Conservation (phyloP, 2,888 invertebrate species). For the Caenorhabditis virilis region DNA sequence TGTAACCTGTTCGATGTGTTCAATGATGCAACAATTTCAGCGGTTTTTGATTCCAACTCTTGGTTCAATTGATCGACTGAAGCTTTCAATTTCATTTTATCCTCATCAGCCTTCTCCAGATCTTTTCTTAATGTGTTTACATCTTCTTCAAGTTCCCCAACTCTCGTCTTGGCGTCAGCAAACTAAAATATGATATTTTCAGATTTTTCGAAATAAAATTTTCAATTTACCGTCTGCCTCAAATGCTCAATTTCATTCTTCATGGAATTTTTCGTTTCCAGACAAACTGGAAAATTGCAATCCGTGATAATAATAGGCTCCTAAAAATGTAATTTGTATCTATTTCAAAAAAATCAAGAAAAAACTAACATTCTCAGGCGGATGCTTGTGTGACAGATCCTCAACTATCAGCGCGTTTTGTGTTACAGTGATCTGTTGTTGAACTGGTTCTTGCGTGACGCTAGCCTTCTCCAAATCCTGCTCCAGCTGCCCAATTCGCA, state of each 20-base stretch:
- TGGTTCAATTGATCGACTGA: constrained; percentile 23
- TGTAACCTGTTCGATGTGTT: constrained; percentile 48
- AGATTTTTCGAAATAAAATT: neutral
- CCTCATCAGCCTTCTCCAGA: constrained; percentile 42
- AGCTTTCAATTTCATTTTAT: constrained; percentile 23
- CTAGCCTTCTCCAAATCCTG: constrained; percentile 18
- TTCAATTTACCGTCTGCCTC: constrained; percentile 33
- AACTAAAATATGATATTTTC: constrained; percentile 27
- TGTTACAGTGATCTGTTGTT: constrained; percentile 12
- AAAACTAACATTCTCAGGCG: constrained; percentile 9
- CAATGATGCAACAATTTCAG: constrained; percentile 54
- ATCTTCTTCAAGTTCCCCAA: constrained; percentile 56
- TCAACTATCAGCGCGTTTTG: constrained; percentile 23
- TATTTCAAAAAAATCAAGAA: neutral
- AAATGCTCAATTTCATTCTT: constrained; percentile 58
- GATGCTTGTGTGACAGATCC: constrained; percentile 5
- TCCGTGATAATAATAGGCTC: constrained; percentile 44
- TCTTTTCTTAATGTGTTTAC: constrained; percentile 42
- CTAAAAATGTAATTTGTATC: constrained; percentile 5
- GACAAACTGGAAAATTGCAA: constrained; percentile 49
- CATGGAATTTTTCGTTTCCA: constrained; percentile 50
- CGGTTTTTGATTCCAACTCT: constrained; percentile 53
- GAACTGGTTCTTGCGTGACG: constrained; percentile 9
- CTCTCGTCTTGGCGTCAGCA: constrained; percentile 42
- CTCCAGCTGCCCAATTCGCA: constrained; percentile 39